Conservation (phyloP, 2,797 vertebrate species). For the Dromococcyx pavoninus region DNA sequence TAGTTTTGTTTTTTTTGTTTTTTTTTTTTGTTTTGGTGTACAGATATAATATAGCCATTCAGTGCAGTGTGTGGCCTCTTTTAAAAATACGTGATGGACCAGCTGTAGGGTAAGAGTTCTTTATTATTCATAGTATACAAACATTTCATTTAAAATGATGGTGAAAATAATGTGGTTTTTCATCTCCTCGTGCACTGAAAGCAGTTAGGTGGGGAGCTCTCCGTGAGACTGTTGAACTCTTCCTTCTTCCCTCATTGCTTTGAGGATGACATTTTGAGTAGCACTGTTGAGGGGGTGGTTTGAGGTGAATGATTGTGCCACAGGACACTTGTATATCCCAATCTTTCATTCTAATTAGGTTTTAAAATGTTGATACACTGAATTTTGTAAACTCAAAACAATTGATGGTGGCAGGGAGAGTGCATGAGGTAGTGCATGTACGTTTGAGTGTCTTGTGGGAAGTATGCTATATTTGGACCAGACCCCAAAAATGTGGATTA, state of each 20-base stretch:
- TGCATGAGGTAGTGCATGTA: neutral
- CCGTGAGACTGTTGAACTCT: neutral
- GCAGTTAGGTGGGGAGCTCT: neutral
- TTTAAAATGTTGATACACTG: neutral
- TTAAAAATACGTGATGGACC: neutral
- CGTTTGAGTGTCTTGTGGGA: neutral
- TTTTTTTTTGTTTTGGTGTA: neutral
- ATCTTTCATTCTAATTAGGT: neutral
- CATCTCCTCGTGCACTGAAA: neutral
- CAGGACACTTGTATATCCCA: neutral
- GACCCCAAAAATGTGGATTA: neutral
- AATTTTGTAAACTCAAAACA: neutral
- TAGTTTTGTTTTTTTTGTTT: no score
- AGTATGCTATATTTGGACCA: neutral
- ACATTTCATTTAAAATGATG: neutral
- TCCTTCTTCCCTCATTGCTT: accelerated
- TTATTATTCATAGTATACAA: neutral
- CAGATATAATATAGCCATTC: neutral
- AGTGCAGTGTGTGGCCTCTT: neutral
- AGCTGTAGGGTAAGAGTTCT: neutral
- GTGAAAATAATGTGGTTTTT: neutral
- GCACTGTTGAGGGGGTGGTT: neutral
- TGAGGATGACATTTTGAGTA: neutral
- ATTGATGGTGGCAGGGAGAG: neutral
- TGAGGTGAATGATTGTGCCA: neutral